Base-by-base conservation (phyloP, 1,140 invertebrate species). In the Bombus vancouverensis region DNA sequence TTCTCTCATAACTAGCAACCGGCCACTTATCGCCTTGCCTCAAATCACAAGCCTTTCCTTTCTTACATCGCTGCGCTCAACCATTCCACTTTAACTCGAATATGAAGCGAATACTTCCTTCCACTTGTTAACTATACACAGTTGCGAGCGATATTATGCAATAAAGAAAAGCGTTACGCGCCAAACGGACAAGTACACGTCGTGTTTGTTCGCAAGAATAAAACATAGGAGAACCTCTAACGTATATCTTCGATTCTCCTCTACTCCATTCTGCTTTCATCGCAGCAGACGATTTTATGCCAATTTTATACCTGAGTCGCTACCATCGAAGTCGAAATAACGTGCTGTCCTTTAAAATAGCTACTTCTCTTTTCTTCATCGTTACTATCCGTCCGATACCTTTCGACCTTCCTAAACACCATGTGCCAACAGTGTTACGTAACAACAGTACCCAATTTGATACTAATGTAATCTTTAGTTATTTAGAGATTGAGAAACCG, bases 1-100 rank as follows among this genome's bases (percentile, higher is more conserved):
- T 65, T 79, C 53, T 86, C 44, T n/a, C 28, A 59, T 73, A 70
- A 75, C 83, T 75, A 74, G 84, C 81, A 89, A 89, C 79, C 78
- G 39, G 75, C 76, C 47, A 81, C 78, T 73, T 75, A 53, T 81
- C 74, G 83, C 37, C 79, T 75, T 59, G 72, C 25, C 57, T 34
- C 66, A 66, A 68, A 71, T 53, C 83, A 66, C 76, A 72, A 47
- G 68, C 77, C 77, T 85, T 85, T 85, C 77, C 68, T 85, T 80
- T 85, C 77, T 85, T 84, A 80, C 68, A 62, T 79, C 39, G 83
- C 18, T n/a, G 3, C 68, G 42, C 12, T 44, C n/a, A 10, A 62
- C n/a, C 70, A 37, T 65, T 65, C 68, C 42, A 68, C 62, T 72
- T 84, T 44, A 44, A 53, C 68, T 80, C 32, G 9, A 77, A 85